Conservation (phyloP, 2,113 vertebrate species). For the Centropristis striata region DNA sequence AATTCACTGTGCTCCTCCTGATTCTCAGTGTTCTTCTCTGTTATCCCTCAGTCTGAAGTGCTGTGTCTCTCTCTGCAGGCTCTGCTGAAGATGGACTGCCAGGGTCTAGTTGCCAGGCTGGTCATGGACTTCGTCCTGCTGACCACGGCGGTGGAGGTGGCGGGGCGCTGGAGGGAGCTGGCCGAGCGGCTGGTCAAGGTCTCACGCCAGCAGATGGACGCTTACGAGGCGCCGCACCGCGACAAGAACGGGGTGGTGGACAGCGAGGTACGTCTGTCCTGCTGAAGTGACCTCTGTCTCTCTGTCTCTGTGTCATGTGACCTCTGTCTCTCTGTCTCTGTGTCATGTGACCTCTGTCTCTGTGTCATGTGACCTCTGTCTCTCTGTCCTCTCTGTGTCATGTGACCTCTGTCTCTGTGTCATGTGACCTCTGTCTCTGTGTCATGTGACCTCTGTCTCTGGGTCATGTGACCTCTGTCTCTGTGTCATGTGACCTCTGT, state of each 20-base stretch:
- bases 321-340: too few relatives aligned
- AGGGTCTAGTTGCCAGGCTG: conserved; percentile 94
- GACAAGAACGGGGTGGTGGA: conserved; percentile 92
- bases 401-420: too few relatives aligned
- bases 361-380: too few relatives aligned
- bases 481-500: background rate
- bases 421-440: background rate
- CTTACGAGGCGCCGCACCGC: conserved; percentile 94
- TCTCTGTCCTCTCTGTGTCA: too few relatives aligned
- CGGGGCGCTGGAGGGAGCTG: conserved; percentile 95
- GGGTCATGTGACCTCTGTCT: too few relatives aligned
- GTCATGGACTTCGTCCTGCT: conserved; percentile 97
- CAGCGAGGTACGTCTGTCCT: conserved; percentile 87
- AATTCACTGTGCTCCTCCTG: background rate
- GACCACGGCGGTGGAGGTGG: conserved; percentile 96
- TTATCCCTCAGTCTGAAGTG: background rate
- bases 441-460: too few relatives aligned
- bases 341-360: background rate
- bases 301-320: too few relatives aligned
- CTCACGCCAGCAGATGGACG: conserved; percentile 96
- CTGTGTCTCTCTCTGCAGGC: conserved; percentile 82
- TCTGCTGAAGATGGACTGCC: conserved; percentile 96
- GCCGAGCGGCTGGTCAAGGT: conserved; percentile 94
- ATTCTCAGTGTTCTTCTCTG: background rate
- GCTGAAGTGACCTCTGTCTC: too few relatives aligned